phyloP scores from a whole-genome alignment of 2,113 vertebrate species.

The Rhinogobius similis region DNA sequence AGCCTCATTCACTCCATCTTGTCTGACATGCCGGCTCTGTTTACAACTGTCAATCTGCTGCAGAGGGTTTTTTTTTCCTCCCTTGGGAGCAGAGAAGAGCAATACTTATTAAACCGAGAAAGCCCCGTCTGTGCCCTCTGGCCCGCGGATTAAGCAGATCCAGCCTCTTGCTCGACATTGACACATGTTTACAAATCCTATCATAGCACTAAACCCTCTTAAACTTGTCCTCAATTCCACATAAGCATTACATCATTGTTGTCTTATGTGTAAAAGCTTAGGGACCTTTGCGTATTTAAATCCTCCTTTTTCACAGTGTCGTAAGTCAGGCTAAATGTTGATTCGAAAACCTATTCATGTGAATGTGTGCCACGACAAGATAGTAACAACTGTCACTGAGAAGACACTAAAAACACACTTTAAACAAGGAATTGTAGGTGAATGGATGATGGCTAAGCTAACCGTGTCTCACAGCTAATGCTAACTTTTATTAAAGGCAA shows the following conservation, averaged over 20 bases:
- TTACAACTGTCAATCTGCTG: constrained; percentile 29
- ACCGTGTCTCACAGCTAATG: too few species aligned
- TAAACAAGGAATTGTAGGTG: too few species aligned
- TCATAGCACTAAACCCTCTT: constrained; percentile 22
- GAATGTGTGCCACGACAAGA: background rate
- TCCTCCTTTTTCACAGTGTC: background rate
- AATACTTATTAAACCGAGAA: constrained; percentile 50
- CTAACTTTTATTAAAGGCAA: too few species aligned
- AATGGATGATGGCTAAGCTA: too few species aligned
- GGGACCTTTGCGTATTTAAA: background rate
- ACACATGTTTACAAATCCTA: constrained; percentile 33
- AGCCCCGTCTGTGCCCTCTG: constrained; percentile 40
- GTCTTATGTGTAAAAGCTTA: constrained; percentile 12
- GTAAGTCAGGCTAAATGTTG: background rate
- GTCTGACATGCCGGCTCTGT: constrained; percentile 16
- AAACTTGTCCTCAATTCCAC: constrained; percentile 22
- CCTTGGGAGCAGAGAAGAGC: constrained; percentile 30
- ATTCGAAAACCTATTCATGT: constrained; percentile 1
- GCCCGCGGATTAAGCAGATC: constrained; percentile 34
- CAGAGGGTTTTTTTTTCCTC: constrained; percentile 10
- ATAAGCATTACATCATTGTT: constrained; percentile 10
- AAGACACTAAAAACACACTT: too few species aligned
- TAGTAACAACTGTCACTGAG: too few species aligned
- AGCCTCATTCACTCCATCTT: constrained; percentile 22
- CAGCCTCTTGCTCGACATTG: constrained; percentile 15